phyloP scores from a whole-genome alignment of 2,797 vertebrate species.

The Bradypodion ventrale region DNA sequence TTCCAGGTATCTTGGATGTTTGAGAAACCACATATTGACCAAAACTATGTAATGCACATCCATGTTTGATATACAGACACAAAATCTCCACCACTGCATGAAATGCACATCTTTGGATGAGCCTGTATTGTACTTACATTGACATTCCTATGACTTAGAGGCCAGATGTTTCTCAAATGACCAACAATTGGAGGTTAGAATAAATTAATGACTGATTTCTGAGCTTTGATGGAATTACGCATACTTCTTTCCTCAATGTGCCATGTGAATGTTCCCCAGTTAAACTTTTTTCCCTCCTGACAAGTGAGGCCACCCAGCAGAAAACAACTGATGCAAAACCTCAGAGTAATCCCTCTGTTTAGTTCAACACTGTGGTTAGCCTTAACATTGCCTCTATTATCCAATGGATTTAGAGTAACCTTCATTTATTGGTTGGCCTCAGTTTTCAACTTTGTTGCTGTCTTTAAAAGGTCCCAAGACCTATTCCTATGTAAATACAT shows the following conservation, averaged over 20 bases:
- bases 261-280: conserved; percentile 90
- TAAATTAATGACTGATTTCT: conserved; percentile 98
- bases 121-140: conserved; percentile 72
- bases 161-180: conserved; percentile 93
- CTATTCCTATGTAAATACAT: conserved; percentile 88
- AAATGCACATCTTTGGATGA: conserved; percentile 57
- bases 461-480: conserved; percentile 82
- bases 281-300: conserved; percentile 90
- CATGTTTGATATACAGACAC: neutral
- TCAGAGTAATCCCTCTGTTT: conserved; percentile 94
- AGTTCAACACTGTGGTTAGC: conserved; percentile 94
- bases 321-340: conserved; percentile 99
- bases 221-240: conserved; percentile 99
- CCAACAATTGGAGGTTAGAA: conserved; percentile 88
- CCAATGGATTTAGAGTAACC: conserved; percentile 97
- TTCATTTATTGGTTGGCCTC: conserved; percentile 95
- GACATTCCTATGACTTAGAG: conserved; percentile 79
- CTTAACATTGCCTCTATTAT: conserved; percentile 99
- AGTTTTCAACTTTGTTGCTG: conserved; percentile 87
- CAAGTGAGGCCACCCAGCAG: conserved; percentile 98
- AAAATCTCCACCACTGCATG: conserved; percentile 31
- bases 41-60: conserved; percentile 31
- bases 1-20: conserved; percentile 58
- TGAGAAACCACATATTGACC: conserved; percentile 45
- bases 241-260: conserved; percentile 93